Evolutionary conservation across 2,113 vertebrate genomes (phyloP).

Genomic region (Lutjanus erythropterus): DNA sequence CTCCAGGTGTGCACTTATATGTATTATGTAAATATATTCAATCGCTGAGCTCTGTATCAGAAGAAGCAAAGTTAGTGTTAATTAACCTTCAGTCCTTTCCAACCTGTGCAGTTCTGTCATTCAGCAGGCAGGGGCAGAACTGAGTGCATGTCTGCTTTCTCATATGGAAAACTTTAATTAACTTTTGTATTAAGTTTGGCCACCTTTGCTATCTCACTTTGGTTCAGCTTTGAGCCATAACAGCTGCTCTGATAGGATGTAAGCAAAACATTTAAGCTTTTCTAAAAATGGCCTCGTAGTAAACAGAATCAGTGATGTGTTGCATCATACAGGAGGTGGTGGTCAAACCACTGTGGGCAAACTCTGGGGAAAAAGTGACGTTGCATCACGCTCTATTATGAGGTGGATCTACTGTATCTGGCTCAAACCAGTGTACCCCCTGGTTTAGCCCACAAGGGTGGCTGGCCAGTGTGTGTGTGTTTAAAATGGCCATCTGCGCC

Average conservation of each 20-base stretch:
- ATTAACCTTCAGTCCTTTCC: neutral
- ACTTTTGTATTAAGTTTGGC: neutral
- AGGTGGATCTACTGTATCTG: neutral
- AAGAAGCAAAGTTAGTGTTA: neutral
- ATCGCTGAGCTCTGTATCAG: neutral
- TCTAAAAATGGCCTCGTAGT: neutral
- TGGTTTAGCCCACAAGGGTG: neutral
- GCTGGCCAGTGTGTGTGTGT: constrained; percentile 28
- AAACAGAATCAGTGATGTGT: neutral
- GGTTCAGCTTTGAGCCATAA: neutral
- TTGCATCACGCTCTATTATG: neutral
- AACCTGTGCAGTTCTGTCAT: neutral
- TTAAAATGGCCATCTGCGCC: constrained; percentile 68
- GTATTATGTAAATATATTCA: neutral
- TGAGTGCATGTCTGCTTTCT: neutral
- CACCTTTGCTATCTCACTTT: neutral
- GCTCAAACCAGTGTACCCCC: constrained; percentile 12
- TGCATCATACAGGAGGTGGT: neutral
- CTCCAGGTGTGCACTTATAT: no score
- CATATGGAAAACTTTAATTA: neutral
- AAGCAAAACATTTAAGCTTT: neutral
- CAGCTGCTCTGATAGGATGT: neutral
- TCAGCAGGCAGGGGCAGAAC: constrained; percentile 23
- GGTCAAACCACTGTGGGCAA: neutral
- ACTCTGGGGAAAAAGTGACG: neutral